Evolutionary conservation across 2,113 vertebrate genomes (phyloP).

Genomic region (Hippoglossus stenolepis): DNA sequence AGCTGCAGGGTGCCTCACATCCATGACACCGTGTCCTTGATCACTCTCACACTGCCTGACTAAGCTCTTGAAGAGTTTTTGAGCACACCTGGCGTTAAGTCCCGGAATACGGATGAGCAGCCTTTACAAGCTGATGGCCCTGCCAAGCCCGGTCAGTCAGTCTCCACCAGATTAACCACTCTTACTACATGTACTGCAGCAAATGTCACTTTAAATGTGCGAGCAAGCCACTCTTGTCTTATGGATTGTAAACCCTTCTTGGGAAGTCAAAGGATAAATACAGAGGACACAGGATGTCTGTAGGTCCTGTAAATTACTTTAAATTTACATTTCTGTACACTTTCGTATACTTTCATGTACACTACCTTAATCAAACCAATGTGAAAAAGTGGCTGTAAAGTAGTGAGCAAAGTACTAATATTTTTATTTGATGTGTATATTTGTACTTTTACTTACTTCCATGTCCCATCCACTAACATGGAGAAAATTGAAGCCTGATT

Average conservation of each 20-base stretch:
- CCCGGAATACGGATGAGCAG: conserved; percentile 5
- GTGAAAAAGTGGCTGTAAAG: conserved; percentile 6
- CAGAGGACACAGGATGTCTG: too few species aligned
- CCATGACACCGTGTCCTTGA: conserved; percentile 33
- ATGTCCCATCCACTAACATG: too few species aligned
- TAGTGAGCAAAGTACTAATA: too few species aligned
- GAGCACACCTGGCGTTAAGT: conserved; percentile 12
- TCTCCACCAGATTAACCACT: conserved; percentile 1
- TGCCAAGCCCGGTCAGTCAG: not conserved
- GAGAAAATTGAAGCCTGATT: too few species aligned
- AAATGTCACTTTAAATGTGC: not conserved
- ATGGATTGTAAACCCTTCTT: not conserved
- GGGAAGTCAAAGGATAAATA: not conserved
- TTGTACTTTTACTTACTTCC: too few species aligned
- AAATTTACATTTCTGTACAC: not conserved
- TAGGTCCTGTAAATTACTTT: not conserved
- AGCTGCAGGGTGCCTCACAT: conserved; percentile 33
- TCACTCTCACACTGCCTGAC: conserved; percentile 12
- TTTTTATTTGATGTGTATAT: too few species aligned
- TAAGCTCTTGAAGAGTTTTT: conserved; percentile 14
- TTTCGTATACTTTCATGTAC: not conserved
- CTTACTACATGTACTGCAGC: not conserved
- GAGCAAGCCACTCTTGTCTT: not conserved
- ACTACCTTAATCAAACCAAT: not conserved
- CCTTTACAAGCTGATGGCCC: conserved; percentile 3